Conservation (phyloP, 1,140 invertebrate genomes). For the Lordiphosa stackelbergi region DNA sequence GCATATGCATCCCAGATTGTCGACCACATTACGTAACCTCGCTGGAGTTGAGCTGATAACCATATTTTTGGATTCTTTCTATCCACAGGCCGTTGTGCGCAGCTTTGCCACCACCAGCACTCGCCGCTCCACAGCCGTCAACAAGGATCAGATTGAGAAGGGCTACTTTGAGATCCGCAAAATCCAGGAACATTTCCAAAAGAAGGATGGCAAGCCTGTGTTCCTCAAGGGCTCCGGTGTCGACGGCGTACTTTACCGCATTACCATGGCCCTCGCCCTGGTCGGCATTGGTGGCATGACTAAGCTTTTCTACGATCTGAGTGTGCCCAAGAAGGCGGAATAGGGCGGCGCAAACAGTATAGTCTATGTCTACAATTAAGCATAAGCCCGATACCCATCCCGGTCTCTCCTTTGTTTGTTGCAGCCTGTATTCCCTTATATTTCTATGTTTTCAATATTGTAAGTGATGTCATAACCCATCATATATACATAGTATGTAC, state of each 20-base stretch:
- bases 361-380: conserved; percentile 29
- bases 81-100: conserved; percentile 65
- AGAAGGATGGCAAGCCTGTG: conserved; percentile 80
- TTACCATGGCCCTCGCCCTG: conserved; percentile 77
- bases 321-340: conserved; percentile 60
- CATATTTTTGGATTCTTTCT: conserved; percentile 29
- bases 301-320: conserved; percentile 72
- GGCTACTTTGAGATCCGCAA: conserved; percentile 75
- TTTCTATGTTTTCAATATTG: conserved; percentile 62
- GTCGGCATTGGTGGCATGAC: conserved; percentile 77
- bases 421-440: conserved; percentile 54
- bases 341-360: conserved; percentile 23
- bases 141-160: conserved; percentile 64
- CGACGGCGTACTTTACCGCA: conserved; percentile 80
- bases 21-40: conserved; percentile 60
- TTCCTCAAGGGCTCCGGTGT: conserved; percentile 80
- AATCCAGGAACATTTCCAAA: conserved; percentile 78
- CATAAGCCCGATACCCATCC: conserved; percentile 39
- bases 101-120: conserved; percentile 56
- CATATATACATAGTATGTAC: not conserved
- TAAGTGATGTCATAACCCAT: conserved; percentile 24
- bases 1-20: not conserved
- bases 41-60: conserved; percentile 51
- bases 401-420: conserved; percentile 32
- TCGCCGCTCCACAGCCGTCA: conserved; percentile 46